Evolutionary conservation across 2,888 invertebrate species (phyloP), one percentile per base, ranked within the genome.

Genomic region (Anodontia alba): DNA sequence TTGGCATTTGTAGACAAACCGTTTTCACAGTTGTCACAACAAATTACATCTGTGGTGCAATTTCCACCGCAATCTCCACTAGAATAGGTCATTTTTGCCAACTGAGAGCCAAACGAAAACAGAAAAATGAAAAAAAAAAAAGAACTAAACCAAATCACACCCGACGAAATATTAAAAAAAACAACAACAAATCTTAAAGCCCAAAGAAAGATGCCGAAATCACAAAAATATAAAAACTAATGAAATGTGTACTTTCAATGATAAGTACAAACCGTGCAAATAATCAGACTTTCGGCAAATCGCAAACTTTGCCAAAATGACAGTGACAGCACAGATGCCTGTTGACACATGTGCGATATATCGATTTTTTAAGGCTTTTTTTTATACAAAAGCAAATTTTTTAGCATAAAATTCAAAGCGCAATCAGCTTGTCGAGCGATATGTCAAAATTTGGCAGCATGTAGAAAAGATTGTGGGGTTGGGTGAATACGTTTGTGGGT

Each of bases 41-140:
- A 57, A 29, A 57, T 29, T 17, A 23, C 26, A 8, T 57, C 57
- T 17, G 57, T 57, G 57, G 17, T 57, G 57, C 57, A 57, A 57
- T 57, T 57, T 57, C 57, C 57, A 57, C 57, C 57, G 29, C 57
- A 57, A 17, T 57, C 29, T 23, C 57, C 57, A 57, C 57, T 26
- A 26, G 57, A 29, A 57, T 26, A 57, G 8, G 23, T 8, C 57
- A 57, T 57, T 57, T 57, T 29, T 29, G 7, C 29, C 29, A 29
- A 17, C 20, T 49, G 23, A 26, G 7, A 29, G 57, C 23, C 51
- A 57, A 57, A 57, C n/a, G n/a, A n/a, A n/a, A n/a, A n/a, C n/a
- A n/a, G n/a, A n/a, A n/a, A n/a, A 57, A 29, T 8, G 10, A 57
- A 57, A n/a, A n/a, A n/a, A n/a, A 57, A 10, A 29, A 57, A 57